A percentile compares a stretch with the other conserved stretches of the same genome.
Conservation (phyloP, 92 coral and sea anemone genomes). For the Parazoanthus darwini region DNA sequence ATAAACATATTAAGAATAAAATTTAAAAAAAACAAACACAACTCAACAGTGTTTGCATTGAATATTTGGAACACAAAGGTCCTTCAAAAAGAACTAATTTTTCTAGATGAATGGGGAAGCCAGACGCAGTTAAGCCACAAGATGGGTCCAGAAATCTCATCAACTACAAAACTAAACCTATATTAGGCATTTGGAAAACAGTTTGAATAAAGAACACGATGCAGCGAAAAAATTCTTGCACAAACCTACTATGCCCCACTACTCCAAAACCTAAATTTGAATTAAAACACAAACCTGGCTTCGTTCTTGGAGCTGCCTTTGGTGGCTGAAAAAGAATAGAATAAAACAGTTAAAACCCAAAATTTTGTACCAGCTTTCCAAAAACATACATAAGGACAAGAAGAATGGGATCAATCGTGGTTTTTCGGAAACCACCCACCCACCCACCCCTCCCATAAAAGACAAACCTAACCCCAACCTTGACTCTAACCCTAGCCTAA, state of each 20-base stretch:
- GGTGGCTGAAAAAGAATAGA: conserved; percentile 63
- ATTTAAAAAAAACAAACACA: too few relatives aligned
- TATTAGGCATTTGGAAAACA: neutral
- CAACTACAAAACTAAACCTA: too few relatives aligned
- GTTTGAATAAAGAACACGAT: neutral
- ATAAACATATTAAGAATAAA: too few relatives aligned
- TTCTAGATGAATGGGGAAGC: neutral
- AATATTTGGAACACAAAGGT: neutral
- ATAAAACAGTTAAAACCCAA: neutral
- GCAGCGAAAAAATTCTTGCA: neutral
- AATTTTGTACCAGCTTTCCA: neutral
- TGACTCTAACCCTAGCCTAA: too few relatives aligned
- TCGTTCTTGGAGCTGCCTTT: conserved; percentile 75
- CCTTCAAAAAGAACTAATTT: neutral
- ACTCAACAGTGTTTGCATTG: neutral
- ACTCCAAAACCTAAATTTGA: neutral
- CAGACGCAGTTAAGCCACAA: neutral
- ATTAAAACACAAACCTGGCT: conserved; percentile 68
- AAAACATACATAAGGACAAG: too few relatives aligned
- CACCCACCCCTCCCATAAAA: too few relatives aligned
- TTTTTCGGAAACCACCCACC: too few relatives aligned
- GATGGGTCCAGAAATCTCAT: too few relatives aligned
- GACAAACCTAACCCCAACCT: too few relatives aligned
- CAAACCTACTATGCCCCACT: too few relatives aligned
- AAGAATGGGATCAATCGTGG: too few relatives aligned